These are phyloP conservation scores for Gallinago stenura DNA, from an alignment of 2,797 vertebrate species.

Conservation along the genomic window DNA sequence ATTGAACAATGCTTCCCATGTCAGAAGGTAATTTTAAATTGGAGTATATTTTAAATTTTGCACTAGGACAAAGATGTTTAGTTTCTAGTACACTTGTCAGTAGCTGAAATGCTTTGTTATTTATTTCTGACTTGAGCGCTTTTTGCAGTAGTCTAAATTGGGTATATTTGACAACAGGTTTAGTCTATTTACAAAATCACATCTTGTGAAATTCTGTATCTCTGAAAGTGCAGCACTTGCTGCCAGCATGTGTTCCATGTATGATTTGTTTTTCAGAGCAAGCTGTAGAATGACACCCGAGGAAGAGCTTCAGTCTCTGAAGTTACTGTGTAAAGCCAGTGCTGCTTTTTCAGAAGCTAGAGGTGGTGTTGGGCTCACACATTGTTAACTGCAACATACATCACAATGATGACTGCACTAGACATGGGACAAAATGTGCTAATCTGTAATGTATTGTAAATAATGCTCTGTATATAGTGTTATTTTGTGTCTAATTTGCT, in stretches of 20 bases:
- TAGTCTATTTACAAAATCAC: conserved; percentile 5
- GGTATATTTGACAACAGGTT: conserved; percentile 59
- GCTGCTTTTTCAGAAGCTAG: neutral
- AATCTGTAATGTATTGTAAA: conserved; percentile 75
- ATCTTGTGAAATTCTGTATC: too few species aligned
- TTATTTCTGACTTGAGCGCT: conserved; percentile 70
- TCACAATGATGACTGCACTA: neutral
- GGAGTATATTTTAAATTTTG: conserved; percentile 53
- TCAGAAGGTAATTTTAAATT: conserved; percentile 58
- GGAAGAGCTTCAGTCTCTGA: neutral
- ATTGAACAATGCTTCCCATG: neutral
- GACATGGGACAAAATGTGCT: neutral
- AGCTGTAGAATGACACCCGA: neutral
- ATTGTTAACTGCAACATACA: neutral
- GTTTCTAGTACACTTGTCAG: conserved; percentile 50
- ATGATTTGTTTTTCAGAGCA: conserved; percentile 9
- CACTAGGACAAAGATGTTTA: conserved; percentile 22
- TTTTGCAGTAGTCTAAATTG: conserved; percentile 57
- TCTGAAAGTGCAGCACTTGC: too few species aligned
- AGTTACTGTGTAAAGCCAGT: neutral
- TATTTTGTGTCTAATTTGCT: conserved; percentile 71
- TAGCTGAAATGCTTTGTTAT: conserved; percentile 63
- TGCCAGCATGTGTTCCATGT: conserved; percentile 4
- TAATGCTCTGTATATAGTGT: conserved; percentile 75
- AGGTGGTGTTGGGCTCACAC: neutral